Base-by-base conservation (phyloP, 2,113 vertebrate genomes). In the Salvator merianae region DNA sequence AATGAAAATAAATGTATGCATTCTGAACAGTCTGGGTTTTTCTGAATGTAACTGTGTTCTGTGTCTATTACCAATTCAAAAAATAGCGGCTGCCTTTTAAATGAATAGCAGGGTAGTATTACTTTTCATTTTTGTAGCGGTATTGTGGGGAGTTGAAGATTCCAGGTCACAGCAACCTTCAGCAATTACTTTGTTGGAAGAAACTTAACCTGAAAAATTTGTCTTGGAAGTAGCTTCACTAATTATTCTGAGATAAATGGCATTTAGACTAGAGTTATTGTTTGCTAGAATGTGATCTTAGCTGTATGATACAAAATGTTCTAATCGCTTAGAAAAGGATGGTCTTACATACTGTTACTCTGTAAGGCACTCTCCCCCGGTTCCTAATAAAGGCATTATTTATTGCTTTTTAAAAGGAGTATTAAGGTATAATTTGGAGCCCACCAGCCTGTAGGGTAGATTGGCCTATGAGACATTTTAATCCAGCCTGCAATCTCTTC, bases 81-180 rank as follows among this genome's bases (percentile, higher is more conserved):
- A n/a, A 82, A 62, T 70, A 69, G 81, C 34, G 90, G 78, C 4
- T 84, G 0, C 20, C 74, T 84, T 87, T 62, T n/a, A n/a, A n/a
- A n/a, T 34, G 32, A 89, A n/a, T 75, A 91, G 88, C 63, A 28
- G 55, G 53, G 36, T 71, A 88, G 20, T 0, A 7, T 80, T 91
- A 32, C n/a, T 75, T 40, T 83, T 85, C 88, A 84, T 24, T 87
- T 2, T 38, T 81, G 47, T 28, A 71, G 34, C 10, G 0, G 79
- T 86, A 43, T 88, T 81, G 81, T 66, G 81, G 34, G 38, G 36
- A 84, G 88, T 80, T 87, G 84, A 94, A 82, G 38, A 93, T 94
- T 92, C 82, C 91, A 86, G 88, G 90, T 92, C 87, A 77, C 72
- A 86, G 43, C 83, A 88, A 91, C 88, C 88, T 90, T 87, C 53